These are phyloP conservation scores for Periophthalmus modestus DNA, from an alignment of 2,113 vertebrate genomes.

Conservation along the genomic window DNA sequence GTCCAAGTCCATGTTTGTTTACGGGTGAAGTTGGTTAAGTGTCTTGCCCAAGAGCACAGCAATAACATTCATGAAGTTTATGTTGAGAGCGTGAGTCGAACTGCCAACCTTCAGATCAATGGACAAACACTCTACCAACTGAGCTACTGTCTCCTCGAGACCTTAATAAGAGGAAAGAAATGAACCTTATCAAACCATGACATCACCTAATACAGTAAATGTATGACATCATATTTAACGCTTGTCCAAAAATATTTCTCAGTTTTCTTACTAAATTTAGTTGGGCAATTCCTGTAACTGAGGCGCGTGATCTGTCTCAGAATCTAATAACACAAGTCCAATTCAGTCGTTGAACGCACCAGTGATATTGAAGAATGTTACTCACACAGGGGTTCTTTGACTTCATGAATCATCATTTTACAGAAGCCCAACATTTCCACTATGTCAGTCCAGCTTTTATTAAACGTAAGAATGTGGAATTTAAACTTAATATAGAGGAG, in stretches of 20 bases:
- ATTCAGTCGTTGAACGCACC: constrained; percentile 40
- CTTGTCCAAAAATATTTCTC: constrained; percentile 6
- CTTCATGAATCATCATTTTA: constrained; percentile 9
- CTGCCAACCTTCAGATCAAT: too few species aligned
- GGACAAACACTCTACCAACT: too few species aligned
- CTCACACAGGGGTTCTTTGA: constrained; percentile 14
- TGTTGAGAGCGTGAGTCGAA: too few species aligned
- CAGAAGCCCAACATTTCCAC: not conserved
- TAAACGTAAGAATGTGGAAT: not conserved
- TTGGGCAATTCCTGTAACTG: constrained; percentile 29
- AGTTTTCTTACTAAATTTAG: constrained; percentile 26
- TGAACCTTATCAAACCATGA: constrained; percentile 16
- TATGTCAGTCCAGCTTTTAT: not conserved
- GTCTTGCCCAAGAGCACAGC: too few species aligned
- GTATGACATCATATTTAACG: constrained; percentile 12
- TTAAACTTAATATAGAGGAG: not conserved
- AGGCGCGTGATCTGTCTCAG: constrained; percentile 12
- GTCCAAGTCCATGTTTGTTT: too few species aligned
- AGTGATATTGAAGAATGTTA: constrained; percentile 19
- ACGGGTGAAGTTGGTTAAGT: too few species aligned
- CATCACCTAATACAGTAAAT: not conserved
- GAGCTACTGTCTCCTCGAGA: too few species aligned
- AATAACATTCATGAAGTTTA: too few species aligned
- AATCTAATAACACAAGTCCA: constrained; percentile 49
- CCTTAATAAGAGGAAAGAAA: constrained; percentile 1